Percentiles rank a stretch among this genome's conserved stretches.
Evolutionary conservation across 2,113 vertebrate genomes (phyloP).

Genomic region (Sprattus sprattus): DNA sequence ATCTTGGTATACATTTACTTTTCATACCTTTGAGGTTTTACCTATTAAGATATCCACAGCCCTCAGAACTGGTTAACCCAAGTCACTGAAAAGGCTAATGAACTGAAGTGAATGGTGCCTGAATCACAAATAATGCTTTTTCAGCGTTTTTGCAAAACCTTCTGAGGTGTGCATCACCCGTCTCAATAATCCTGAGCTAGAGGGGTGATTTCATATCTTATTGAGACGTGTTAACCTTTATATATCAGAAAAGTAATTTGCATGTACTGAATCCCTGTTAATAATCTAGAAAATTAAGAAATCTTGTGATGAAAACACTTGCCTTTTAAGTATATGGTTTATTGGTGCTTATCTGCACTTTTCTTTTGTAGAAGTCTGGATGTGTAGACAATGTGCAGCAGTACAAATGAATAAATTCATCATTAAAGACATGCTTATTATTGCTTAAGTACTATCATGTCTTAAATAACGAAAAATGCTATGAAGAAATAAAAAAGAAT

Average conservation of each 20-base stretch:
- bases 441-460: slow-evolving; percentile 11
- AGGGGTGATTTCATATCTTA: not conserved
- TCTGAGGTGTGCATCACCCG: not conserved
- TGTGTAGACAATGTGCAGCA: slow-evolving; percentile 62
- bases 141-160: not conserved
- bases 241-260: slow-evolving; percentile 61
- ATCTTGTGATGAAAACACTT: slow-evolving; percentile 58
- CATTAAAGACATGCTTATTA: not conserved
- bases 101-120: not conserved
- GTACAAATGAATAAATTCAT: slow-evolving; percentile 62
- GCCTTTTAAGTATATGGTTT: slow-evolving; percentile 57
- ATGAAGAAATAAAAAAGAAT: not conserved
- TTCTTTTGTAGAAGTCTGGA: slow-evolving; percentile 53
- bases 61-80: not conserved
- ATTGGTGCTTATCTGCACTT: slow-evolving; percentile 67
- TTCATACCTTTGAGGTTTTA: slow-evolving; percentile 2
- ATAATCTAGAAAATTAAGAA: slow-evolving; percentile 59
- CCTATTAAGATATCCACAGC: not conserved
- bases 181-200: slow-evolving; percentile 12
- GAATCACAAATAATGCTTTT: not conserved
- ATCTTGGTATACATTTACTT: slow-evolving; percentile 12
- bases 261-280: slow-evolving; percentile 67
- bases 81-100: not conserved
- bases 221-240: slow-evolving; percentile 35
- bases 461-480: not conserved